These are phyloP conservation scores for Seriola dumerili DNA, from an alignment of 2,113 vertebrate genomes.

Conservation along the genomic window DNA sequence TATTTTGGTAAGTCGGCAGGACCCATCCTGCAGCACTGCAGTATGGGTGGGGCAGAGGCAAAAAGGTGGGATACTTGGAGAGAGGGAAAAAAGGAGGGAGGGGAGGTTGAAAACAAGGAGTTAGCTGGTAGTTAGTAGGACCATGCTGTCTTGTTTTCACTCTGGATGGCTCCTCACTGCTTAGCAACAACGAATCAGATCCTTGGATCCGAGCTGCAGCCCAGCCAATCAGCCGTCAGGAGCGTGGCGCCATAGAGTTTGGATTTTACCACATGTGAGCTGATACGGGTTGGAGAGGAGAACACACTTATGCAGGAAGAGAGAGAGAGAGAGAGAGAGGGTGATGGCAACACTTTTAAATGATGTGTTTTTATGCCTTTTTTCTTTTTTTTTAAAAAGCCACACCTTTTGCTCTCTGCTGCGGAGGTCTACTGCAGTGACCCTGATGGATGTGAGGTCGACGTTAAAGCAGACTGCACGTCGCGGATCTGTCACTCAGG, in stretches of 20 bases:
- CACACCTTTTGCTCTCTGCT: conserved; percentile 64
- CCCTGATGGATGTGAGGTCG: conserved; percentile 20
- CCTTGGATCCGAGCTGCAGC: conserved; percentile 50
- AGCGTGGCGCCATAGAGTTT: conserved; percentile 84
- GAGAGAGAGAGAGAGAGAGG: conserved; percentile 45
- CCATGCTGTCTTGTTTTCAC: conserved; percentile 79
- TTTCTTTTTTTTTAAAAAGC: conserved; percentile 27
- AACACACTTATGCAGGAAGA: conserved; percentile 31
- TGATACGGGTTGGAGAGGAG: conserved; percentile 11
- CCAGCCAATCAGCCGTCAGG: conserved; percentile 75
- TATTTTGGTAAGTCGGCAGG: conserved; percentile 71
- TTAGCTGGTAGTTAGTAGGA: conserved; percentile 71
- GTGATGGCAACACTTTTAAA: conserved; percentile 37
- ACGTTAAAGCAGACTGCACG: not conserved
- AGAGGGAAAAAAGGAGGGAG: conserved; percentile 23
- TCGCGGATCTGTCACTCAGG: conserved; percentile 1
- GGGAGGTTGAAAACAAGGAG: conserved; percentile 41
- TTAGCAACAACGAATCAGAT: conserved; percentile 89
- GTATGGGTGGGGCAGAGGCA: conserved; percentile 75
- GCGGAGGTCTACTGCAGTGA: conserved; percentile 57
- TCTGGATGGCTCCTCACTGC: conserved; percentile 84
- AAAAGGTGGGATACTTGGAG: conserved; percentile 46
- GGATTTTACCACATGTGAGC: conserved; percentile 83
- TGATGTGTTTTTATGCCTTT: conserved; percentile 35
- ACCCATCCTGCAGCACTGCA: conserved; percentile 83